Conservation (phyloP, 2,113 vertebrate genomes). For the Cercocebus atys region DNA sequence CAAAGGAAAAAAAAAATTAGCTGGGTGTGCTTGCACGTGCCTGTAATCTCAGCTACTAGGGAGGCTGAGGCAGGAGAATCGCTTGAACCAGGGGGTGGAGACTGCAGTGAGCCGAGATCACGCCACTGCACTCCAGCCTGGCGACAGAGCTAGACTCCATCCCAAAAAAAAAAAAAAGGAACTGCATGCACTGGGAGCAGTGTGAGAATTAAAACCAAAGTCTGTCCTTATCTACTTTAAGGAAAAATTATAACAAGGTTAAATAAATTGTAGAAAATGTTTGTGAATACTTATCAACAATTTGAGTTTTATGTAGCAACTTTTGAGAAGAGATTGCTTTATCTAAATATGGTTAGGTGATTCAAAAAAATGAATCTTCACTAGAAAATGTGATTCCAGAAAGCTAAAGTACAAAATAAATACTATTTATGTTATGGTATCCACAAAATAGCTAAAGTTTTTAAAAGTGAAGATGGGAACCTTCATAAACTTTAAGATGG, state of each 20-base stretch:
- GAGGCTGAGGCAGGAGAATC: too few relatives aligned
- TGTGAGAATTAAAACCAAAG: background rate
- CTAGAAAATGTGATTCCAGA: background rate
- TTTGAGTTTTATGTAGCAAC: background rate
- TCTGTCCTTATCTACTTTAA: background rate
- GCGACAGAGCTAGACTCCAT: too few relatives aligned
- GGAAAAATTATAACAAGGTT: background rate
- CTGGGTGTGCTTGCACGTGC: too few relatives aligned
- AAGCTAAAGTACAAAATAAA: background rate
- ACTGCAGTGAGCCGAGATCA: too few relatives aligned
- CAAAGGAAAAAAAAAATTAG: too few relatives aligned
- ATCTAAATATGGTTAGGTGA: background rate
- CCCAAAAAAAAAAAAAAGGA: background rate
- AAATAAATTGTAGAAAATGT: background rate
- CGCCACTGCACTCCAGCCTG: too few relatives aligned
- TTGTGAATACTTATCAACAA: background rate
- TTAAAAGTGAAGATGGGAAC: background rate
- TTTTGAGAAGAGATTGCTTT: background rate
- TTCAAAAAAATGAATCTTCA: background rate
- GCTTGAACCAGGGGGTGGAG: too few relatives aligned
- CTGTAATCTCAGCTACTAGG: too few relatives aligned
- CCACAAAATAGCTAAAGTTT: background rate
- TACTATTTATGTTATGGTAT: background rate
- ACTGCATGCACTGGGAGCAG: background rate
- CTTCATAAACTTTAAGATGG: background rate